phyloP scores from a whole-genome alignment of 1,140 invertebrate genomes.

The Lepidurus packardi region DNA sequence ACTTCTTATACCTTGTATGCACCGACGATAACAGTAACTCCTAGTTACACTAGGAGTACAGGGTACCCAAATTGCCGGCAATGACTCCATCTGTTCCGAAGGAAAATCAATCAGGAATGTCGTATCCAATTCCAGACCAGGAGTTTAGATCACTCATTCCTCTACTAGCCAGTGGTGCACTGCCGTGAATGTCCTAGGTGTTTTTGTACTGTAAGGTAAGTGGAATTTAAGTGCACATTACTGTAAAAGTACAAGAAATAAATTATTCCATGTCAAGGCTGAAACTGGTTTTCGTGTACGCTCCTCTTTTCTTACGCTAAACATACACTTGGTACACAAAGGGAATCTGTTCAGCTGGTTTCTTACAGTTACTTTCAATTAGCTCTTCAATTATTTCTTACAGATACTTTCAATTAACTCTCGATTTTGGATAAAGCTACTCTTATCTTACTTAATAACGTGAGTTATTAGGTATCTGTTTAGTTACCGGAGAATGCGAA shows the following conservation, averaged over 20 bases:
- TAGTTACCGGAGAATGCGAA: too few relatives aligned
- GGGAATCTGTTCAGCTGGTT: too few relatives aligned
- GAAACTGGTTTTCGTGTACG: too few relatives aligned
- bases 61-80: too few relatives aligned
- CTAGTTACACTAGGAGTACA: not conserved
- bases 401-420: not conserved
- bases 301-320: too few relatives aligned
- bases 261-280: not conserved
- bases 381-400: too few relatives aligned
- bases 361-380: not conserved
- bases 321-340: too few relatives aligned
- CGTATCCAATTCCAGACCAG: not conserved
- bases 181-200: not conserved
- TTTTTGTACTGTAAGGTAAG: not conserved
- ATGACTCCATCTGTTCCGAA: too few relatives aligned
- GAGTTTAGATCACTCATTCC: constrained; percentile 2
- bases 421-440: too few relatives aligned
- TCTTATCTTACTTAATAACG: too few relatives aligned
- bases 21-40: not conserved
- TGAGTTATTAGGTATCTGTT: too few relatives aligned
- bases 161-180: not conserved
- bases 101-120: not conserved
- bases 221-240: not conserved
- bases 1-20: not conserved
- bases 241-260: not conserved